These are phyloP conservation scores for Karalla daura DNA, from an alignment of 2,797 vertebrate species.

Conservation along the genomic window DNA sequence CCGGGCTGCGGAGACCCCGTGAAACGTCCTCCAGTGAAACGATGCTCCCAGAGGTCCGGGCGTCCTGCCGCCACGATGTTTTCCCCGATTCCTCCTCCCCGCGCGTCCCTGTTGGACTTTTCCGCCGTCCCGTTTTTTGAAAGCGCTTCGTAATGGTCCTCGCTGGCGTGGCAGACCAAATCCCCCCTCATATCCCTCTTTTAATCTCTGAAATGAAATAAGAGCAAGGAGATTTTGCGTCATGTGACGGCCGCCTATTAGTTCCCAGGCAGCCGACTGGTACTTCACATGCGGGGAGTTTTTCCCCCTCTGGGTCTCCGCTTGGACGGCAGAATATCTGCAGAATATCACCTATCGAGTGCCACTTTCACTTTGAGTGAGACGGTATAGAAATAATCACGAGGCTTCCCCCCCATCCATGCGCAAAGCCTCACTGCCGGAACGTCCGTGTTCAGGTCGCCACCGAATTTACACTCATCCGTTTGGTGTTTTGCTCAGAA, in stretches of 20 bases:
- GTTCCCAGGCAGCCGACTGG: conserved; percentile 57
- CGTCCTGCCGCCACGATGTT: conserved; percentile 25
- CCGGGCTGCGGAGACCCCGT: not conserved
- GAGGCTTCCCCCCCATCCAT: no score
- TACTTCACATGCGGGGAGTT: conserved; percentile 45
- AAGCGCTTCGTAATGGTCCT: conserved; percentile 76
- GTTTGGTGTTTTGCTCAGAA: no score
- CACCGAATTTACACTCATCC: no score
- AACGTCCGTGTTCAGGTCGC: no score
- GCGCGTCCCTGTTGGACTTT: conserved; percentile 70
- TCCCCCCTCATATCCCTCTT: conserved; percentile 80
- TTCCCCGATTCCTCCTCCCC: conserved; percentile 40
- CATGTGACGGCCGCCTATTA: conserved; percentile 75
- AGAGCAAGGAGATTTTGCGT: conserved; percentile 80
- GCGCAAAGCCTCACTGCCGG: no score
- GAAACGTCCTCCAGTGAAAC: not conserved
- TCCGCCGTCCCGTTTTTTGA: conserved; percentile 71
- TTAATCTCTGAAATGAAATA: conserved; percentile 84
- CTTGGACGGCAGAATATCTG: not conserved
- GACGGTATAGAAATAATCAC: no score
- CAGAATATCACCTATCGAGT: not conserved
- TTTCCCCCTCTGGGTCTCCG: conserved; percentile 22
- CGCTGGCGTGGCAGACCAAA: conserved; percentile 72
- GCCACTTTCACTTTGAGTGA: not conserved
- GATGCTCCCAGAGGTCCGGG: not conserved